Conservation (phyloP, 2,888 invertebrate genomes). For the Tryphoninae sp. region DNA sequence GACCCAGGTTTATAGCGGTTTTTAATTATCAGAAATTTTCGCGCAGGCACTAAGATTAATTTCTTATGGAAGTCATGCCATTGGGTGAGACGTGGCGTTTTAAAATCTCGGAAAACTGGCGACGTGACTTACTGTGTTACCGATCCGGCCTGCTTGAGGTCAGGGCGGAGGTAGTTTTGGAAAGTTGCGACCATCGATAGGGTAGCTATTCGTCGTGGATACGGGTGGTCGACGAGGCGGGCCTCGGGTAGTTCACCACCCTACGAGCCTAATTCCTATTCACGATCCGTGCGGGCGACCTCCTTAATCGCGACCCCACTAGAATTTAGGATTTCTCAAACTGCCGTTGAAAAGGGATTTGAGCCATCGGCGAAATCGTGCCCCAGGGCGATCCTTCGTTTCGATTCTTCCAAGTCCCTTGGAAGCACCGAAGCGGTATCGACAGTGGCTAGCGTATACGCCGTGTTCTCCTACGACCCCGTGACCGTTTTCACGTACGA, state of each 20-base stretch:
- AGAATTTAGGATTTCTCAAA: constrained; percentile 72
- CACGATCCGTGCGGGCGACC: constrained; percentile 66
- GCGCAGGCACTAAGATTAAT: too few species aligned
- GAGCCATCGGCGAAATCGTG: constrained; percentile 66
- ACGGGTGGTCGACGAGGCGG: constrained; percentile 1
- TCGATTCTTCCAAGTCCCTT: constrained; percentile 51
- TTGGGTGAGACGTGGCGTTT: too few species aligned
- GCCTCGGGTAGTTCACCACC: constrained; percentile 13
- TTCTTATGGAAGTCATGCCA: neutral
- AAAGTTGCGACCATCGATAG: constrained; percentile 39
- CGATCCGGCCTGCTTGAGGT: neutral
- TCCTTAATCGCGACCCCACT: constrained; percentile 70
- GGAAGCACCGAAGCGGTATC: neutral
- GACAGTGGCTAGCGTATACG: constrained; percentile 15
- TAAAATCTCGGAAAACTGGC: too few species aligned
- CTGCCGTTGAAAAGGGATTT: constrained; percentile 63
- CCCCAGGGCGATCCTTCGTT: constrained; percentile 55
- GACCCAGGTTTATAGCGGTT: too few species aligned
- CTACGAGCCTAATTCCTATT: constrained; percentile 68
- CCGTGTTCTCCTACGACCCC: constrained; percentile 25
- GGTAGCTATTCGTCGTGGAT: constrained; percentile 39
- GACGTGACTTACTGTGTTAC: too few species aligned
- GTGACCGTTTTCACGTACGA: constrained; percentile 55
- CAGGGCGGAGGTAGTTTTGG: neutral
- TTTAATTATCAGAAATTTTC: too few species aligned